Base-by-base conservation (phyloP, 1,140 invertebrate genomes). In the Calliphora vicina region DNA sequence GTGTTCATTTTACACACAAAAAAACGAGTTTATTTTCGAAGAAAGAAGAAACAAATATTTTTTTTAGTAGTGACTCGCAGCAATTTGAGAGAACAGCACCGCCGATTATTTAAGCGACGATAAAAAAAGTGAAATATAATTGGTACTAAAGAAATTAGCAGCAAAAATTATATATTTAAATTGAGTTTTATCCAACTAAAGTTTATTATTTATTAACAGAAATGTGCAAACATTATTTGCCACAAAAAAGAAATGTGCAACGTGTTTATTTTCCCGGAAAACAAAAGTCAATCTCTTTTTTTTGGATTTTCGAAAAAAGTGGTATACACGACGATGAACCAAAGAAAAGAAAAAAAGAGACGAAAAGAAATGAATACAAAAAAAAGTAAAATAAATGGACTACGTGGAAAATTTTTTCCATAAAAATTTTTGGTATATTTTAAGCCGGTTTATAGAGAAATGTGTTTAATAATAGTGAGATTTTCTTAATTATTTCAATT, bases 11-110 rank as follows among this genome's bases (percentile, higher is more conserved):
- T 35, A 35, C 9, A 61, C 20, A 81, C 50, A 81, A 26, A 76
- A 43, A 81, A 81, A 81, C 80, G 80, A 81, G 50, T 67, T 67
- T 71, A 61, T 71, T 57, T 61, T 61, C 50, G 80, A 81, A 71
- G 25, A 57, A 29, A 42, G 80, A 78, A 35, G 74, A 42, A 76
- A 78, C 74, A 78, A 78, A 43, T 78, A 23, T 23, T 43, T 23
- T 43, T 43, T 81, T 71, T 45, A 81, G n/a, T n/a, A n/a, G 80
- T 81, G 45, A 57, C 50, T 27, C 2, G 25, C 50, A n/a, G 25
- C 45, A 81, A 81, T 67, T 80, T 81, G 80, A 29, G 45, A 29
- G 80, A 81, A 42, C 43, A 81, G 57, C 78, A 43, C 78, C 78
- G 78, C 25, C 78, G 26, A 26, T 81, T n/a, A n/a, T 57, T 76